Base-by-base conservation (phyloP, 2,113 vertebrate species). In the Callocephalon fimbriatum region DNA sequence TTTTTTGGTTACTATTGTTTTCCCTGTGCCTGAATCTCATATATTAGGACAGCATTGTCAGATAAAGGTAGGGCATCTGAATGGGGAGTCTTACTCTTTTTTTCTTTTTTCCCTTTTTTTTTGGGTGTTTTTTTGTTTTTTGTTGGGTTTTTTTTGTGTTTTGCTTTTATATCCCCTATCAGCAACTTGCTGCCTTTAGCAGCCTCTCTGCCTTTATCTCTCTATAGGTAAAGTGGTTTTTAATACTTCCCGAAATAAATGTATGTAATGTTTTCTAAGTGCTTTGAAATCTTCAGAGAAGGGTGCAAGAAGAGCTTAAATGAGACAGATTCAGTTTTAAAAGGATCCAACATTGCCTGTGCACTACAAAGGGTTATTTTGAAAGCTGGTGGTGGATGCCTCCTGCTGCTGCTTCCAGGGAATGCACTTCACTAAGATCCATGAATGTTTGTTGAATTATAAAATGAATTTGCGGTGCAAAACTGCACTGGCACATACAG, bases 321-420 rank as follows among this genome's bases (percentile, higher is more conserved):
- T 38, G 21, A 85, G 63, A 85, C 66, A 56, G 76, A 83, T 32
- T 25, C 26, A 7, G 3, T 72, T 79, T 86, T 62, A 53, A 79
- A 72, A 35, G 14, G 48, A 75, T 65, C 8, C 35, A 44, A 9
- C 5, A 2, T n/a, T 66, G 77, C 66, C 44, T 65, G 21, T 27
- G 45, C 7, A 6, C 12, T 65, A 35, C n/a, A 48, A 53, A 84
- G 32, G 22, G n/a, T 50, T 92, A 47, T 79, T 90, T 48, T 61
- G 82, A 63, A 82, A 88, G 67, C 66, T 56, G 56, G 4, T 82
- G 12, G 58, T 26, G 31, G 27, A 68, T 85, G 74, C 56, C 58
- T 93, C 62, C 90, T 94, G 85, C 71, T 92, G 88, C 71, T 88
- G 53, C 45, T 75, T 50, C 16, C 23, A 65, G 58, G 78, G 74